Evolutionary conservation across 2,113 vertebrate genomes (phyloP).

Genomic region (Seriola aureovittata): DNA sequence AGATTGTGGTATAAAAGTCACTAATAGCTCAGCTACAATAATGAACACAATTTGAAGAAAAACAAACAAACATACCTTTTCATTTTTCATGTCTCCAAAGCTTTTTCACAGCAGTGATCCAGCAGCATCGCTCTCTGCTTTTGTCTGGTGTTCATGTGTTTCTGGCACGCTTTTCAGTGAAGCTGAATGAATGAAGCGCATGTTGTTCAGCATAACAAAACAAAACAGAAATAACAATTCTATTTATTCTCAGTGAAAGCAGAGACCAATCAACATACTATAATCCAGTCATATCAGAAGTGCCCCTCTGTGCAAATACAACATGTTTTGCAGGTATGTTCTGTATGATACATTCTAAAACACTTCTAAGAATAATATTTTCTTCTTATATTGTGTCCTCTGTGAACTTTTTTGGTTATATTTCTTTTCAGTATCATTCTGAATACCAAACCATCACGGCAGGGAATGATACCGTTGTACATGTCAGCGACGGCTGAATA

Average conservation of each 20-base stretch:
- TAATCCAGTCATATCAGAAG: not conserved
- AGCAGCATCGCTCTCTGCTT: not conserved
- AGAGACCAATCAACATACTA: not conserved
- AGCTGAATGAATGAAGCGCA: not conserved
- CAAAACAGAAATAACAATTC: not conserved
- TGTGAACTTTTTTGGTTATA: not conserved
- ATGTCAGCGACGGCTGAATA: not conserved
- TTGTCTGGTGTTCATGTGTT: not conserved
- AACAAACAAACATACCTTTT: not conserved
- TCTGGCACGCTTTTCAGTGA: not conserved
- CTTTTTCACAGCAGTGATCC: not conserved
- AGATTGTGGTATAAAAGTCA: not conserved
- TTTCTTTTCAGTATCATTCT: not conserved
- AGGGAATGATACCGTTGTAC: not conserved
- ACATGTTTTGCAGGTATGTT: no score
- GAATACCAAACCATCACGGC: not conserved
- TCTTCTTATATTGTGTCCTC: no score
- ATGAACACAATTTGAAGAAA: not conserved
- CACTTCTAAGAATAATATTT: no score
- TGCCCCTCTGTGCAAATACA: not conserved
- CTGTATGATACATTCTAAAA: no score
- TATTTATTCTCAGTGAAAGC: not conserved
- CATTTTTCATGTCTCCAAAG: not conserved
- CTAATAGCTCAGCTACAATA: not conserved
- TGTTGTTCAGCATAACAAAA: conserved; percentile 2